Conservation (phyloP, 1,140 invertebrate species). For the Drosophila seguyi region DNA sequence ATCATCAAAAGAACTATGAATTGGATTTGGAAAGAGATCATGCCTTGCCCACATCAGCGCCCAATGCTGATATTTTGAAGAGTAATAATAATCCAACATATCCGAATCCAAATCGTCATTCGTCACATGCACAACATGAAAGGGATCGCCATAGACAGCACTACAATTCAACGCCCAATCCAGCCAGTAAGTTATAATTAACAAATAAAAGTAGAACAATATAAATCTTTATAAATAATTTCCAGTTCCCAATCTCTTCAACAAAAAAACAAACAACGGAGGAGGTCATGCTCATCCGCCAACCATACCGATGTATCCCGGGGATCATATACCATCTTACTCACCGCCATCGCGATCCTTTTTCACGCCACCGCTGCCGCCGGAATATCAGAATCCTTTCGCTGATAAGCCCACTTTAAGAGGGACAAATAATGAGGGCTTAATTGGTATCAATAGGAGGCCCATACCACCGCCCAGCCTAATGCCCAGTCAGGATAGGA, state of each 20-base stretch:
- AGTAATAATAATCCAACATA: conserved; percentile 90
- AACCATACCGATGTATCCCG: conserved; percentile 86
- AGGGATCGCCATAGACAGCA: conserved; percentile 78
- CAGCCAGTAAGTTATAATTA: conserved; percentile 84
- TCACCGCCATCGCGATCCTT: conserved; percentile 91
- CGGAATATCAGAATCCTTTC: conserved; percentile 92
- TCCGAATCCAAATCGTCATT: conserved; percentile 87
- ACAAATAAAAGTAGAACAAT: neutral
- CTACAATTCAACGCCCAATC: conserved; percentile 75
- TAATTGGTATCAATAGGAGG: conserved; percentile 86
- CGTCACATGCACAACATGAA: conserved; percentile 65
- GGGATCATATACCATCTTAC: conserved; percentile 90
- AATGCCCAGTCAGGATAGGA: conserved; percentile 91
- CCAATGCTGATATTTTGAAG: conserved; percentile 89
- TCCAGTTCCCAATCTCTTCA: conserved; percentile 82
- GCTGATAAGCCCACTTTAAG: conserved; percentile 93
- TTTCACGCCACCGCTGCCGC: conserved; percentile 92
- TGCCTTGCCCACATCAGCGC: conserved; percentile 89
- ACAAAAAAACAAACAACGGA: conserved; percentile 84
- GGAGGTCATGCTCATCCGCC: conserved; percentile 73
- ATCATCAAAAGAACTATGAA: conserved; percentile 86
- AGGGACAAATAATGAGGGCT: conserved; percentile 87
- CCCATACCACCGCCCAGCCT: conserved; percentile 91
- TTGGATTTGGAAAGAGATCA: conserved; percentile 89
- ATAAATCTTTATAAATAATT: conserved; percentile 5